Evolutionary conservation across 2,888 invertebrate species (phyloP).

Genomic region (Volucella inanis): DNA sequence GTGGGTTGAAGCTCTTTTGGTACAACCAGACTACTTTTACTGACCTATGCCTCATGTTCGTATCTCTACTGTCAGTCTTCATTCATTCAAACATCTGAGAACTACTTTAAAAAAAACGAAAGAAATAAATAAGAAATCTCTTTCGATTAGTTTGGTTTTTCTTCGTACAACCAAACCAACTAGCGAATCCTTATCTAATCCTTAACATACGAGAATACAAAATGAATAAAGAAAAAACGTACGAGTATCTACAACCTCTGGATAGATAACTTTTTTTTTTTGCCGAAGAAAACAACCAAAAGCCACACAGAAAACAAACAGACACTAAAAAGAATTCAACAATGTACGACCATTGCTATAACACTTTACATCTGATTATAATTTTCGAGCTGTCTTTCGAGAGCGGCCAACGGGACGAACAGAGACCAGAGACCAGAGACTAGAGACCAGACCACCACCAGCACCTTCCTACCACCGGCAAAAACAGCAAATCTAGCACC

Average conservation of each 20-base stretch:
- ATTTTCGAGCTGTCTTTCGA: slow-evolving; percentile 71
- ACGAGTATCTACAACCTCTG: slow-evolving; percentile 18
- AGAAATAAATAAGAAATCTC: no score
- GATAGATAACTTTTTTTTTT: slow-evolving; percentile 43
- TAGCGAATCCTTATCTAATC: slow-evolving; percentile 69
- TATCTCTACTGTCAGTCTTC: no score
- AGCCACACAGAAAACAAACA: slow-evolving; percentile 46
- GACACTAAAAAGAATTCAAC: slow-evolving; percentile 51
- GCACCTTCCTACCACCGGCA: slow-evolving; percentile 51
- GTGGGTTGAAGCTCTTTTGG: no score
- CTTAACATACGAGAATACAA: slow-evolving; percentile 62
- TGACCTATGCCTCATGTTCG: no score
- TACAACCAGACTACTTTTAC: no score
- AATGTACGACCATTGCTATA: slow-evolving; percentile 73
- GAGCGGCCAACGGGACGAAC: slow-evolving; percentile 32
- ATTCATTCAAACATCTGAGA: no score
- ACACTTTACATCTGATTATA: slow-evolving; percentile 75
- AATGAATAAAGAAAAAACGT: slow-evolving; percentile 45
- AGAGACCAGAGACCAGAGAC: no score
- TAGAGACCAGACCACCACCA: no score
- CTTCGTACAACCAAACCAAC: slow-evolving; percentile 12
- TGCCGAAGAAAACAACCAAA: slow-evolving; percentile 23
- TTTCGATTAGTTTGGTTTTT: background rate
- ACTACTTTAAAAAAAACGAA: no score
- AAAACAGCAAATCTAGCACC: slow-evolving; percentile 53